A percentile compares a stretch with the other conserved stretches of the same genome.
These are phyloP conservation scores for Elaphurus davidianus DNA, from an alignment of 2,113 vertebrate species.

Conservation along the genomic window DNA sequence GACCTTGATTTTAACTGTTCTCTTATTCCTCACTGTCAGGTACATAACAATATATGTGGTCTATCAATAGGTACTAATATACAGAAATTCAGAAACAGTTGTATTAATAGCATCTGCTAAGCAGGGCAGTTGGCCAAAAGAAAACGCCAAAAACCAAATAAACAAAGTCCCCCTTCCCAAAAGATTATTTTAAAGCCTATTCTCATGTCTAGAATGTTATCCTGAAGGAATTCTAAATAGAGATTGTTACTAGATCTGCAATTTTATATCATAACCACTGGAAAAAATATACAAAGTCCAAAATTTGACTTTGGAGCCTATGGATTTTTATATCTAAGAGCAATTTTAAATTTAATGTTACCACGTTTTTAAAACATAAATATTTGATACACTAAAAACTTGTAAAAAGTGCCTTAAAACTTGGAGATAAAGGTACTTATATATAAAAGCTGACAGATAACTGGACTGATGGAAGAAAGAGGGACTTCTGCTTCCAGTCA, in stretches of 20 bases:
- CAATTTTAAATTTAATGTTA: neutral
- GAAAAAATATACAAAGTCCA: neutral
- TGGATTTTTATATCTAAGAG: neutral
- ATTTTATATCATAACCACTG: neutral
- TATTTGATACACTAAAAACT: neutral
- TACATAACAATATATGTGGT: neutral
- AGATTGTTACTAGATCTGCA: neutral
- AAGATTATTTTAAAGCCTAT: neutral
- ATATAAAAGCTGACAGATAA: neutral
- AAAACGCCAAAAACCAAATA: neutral
- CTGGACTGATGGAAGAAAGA: neutral
- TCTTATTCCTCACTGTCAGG: neutral
- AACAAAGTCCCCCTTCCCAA: neutral
- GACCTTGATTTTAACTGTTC: neutral
- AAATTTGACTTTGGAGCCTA: neutral
- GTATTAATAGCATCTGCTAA: neutral
- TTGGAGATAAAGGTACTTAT: neutral
- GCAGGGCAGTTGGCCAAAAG: neutral
- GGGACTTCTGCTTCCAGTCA: neutral
- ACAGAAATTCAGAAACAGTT: neutral
- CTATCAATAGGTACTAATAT: neutral
- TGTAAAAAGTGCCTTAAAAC: neutral
- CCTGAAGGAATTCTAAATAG: neutral
- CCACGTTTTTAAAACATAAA: slow-evolving; percentile 14
- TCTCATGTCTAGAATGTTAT: neutral